Base-by-base conservation (phyloP, 53 echinoderm and acorn worm genomes). In the Apostichopus leukothele region DNA sequence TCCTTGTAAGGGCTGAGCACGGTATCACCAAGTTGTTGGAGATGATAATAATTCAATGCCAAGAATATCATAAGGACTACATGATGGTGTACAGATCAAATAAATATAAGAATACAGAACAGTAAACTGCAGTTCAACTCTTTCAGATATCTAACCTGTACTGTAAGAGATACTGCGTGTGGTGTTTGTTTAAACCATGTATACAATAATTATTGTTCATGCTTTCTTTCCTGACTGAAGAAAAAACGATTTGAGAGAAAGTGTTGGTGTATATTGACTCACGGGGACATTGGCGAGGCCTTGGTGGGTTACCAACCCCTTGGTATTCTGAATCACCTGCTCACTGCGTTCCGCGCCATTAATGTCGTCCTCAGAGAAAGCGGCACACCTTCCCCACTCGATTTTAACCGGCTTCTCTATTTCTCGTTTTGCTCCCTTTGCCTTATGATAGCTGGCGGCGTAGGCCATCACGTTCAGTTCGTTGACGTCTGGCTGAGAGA, bases 391-490 rank as follows among this genome's bases (percentile, higher is more conserved):
- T 76, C 92, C 92, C 90, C 90, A 92, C 53, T 92, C 92, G 1
- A 85, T 67, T 67, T 85, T 85, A 6, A 50, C 85, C 11, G 85
- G 85, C 67, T 85, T 85, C 9, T 67, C 67, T 11, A 67, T 25
- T 50, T 85, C 85, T 13, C 60, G 18, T 39, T 85, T 85, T 1
- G 76, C 88, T 75, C 91, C 89, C 67, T 92, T 89, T 19, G 94
- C 90, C 83, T 93, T 91, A 67, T 92, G 96, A 90, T 92, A 94
- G 67, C 91, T 86, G 0, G 99, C 94, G 18, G 96, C 96, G 52
- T 93, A 96, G 0, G 99, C 93, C 99, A 99, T 99, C 74, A 94
- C 93, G 27, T 79, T 88, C 0, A 99, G 94, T 74, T 99, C 99
- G 21, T 99, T 96, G 16, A 99, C 99, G 73, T 92, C 90, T 2